Evolutionary conservation across 2,888 invertebrate species (phyloP).

Genomic region (Macaria liturata): DNA sequence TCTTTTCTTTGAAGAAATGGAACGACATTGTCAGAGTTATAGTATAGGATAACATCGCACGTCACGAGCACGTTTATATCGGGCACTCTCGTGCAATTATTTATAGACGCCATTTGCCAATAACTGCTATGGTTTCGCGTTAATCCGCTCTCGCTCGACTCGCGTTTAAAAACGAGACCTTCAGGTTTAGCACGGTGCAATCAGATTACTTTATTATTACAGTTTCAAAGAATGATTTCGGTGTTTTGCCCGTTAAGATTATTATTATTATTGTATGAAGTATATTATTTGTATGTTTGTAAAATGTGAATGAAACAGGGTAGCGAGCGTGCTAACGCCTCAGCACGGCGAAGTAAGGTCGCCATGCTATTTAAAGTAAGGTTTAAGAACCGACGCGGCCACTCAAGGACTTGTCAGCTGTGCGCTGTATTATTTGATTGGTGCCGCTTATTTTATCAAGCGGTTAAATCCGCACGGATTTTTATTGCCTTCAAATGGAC

Average conservation of each 20-base stretch:
- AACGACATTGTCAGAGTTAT: neutral
- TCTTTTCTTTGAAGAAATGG: no score
- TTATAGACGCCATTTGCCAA: constrained; percentile 6
- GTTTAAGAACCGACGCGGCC: constrained; percentile 6
- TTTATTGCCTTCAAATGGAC: no score
- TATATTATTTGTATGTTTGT: no score
- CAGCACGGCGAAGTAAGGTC: constrained; percentile 9
- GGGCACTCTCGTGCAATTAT: constrained; percentile 1
- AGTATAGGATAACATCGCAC: neutral
- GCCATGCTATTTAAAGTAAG: constrained; percentile 15
- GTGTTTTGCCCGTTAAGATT: no score
- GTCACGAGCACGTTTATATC: constrained; percentile 1
- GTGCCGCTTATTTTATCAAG: neutral
- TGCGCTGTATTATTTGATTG: constrained; percentile 4
- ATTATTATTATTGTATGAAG: no score
- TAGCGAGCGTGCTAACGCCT: no score
- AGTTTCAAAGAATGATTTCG: no score
- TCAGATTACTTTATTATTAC: no score
- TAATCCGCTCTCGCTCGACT: constrained; percentile 7
- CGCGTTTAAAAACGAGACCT: neutral
- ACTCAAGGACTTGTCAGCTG: constrained; percentile 16
- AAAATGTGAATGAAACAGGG: no score
- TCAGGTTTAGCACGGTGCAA: neutral
- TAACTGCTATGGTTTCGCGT: constrained; percentile 8
- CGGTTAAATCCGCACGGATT: neutral